phyloP scores from a whole-genome alignment of 2,797 vertebrate species.

The Parauchenoglanis ngamensis region DNA sequence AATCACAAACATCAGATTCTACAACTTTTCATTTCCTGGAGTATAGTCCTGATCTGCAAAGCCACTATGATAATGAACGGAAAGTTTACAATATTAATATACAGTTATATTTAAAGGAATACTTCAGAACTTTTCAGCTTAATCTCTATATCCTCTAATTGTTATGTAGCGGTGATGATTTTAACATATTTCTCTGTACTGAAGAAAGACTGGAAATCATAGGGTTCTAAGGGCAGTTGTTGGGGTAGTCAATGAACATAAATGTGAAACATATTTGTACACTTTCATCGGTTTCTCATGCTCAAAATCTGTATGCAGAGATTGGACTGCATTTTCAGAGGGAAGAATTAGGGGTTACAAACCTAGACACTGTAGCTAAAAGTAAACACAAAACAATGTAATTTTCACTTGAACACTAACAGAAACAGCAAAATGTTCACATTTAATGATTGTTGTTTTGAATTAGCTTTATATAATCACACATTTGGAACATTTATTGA shows the following conservation, averaged over 20 bases:
- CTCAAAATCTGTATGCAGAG: neutral
- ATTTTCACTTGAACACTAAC: neutral
- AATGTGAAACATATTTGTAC: neutral
- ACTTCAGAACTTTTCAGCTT: neutral
- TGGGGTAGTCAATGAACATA: neutral
- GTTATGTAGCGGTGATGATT: neutral
- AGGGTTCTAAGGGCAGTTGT: too few relatives aligned
- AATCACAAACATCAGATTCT: neutral
- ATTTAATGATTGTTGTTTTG: neutral
- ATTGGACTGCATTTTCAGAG: neutral
- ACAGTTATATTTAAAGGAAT: neutral
- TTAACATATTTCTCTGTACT: neutral
- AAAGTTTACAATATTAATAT: neutral
- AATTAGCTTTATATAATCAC: neutral
- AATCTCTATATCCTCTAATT: neutral
- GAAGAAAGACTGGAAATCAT: neutral
- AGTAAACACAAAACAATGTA: neutral
- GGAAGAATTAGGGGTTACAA: neutral
- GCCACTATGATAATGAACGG: constrained; percentile 1
- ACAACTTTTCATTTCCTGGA: neutral
- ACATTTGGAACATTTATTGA: neutral
- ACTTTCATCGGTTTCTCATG: neutral
- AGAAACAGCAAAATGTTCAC: neutral
- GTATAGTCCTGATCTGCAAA: neutral
- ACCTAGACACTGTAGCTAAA: neutral